These are phyloP conservation scores for Pseudomyrmex cubaensis DNA, from an alignment of 1,140 invertebrate genomes.

Conservation along the genomic window DNA sequence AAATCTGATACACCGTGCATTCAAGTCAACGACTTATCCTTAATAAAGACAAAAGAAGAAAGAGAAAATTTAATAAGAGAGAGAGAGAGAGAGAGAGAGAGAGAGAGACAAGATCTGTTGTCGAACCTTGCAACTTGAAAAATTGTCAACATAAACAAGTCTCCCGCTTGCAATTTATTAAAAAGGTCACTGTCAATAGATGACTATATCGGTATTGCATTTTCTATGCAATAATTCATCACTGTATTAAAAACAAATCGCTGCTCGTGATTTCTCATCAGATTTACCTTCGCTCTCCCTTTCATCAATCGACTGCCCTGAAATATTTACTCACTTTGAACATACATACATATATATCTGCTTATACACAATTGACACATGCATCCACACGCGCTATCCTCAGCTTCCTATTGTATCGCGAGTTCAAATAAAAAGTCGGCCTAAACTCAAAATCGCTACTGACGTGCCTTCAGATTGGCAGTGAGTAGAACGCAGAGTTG, in stretches of 20 bases:
- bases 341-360: neutral
- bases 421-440: constrained; percentile 69
- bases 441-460: constrained; percentile 61
- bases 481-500: constrained; percentile 47
- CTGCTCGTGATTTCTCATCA: constrained; percentile 30
- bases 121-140: no score
- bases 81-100: neutral
- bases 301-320: constrained; percentile 48
- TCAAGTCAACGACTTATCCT: constrained; percentile 34
- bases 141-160: no score
- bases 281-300: constrained; percentile 12
- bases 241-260: constrained; percentile 32
- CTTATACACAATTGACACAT: neutral
- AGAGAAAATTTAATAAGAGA: neutral
- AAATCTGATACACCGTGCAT: constrained; percentile 47
- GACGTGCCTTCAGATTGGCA: constrained; percentile 68
- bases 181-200: constrained; percentile 3
- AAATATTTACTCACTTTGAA: constrained; percentile 14
- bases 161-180: constrained; percentile 18
- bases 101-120: neutral
- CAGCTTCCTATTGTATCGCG: constrained; percentile 42
- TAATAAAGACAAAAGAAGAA: constrained; percentile 17
- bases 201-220: constrained; percentile 39
- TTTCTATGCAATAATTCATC: constrained; percentile 47
- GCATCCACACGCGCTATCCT: constrained; percentile 21